Base-by-base conservation (phyloP, 2,888 invertebrate species). In the Sepioteuthis lessoniana region DNA sequence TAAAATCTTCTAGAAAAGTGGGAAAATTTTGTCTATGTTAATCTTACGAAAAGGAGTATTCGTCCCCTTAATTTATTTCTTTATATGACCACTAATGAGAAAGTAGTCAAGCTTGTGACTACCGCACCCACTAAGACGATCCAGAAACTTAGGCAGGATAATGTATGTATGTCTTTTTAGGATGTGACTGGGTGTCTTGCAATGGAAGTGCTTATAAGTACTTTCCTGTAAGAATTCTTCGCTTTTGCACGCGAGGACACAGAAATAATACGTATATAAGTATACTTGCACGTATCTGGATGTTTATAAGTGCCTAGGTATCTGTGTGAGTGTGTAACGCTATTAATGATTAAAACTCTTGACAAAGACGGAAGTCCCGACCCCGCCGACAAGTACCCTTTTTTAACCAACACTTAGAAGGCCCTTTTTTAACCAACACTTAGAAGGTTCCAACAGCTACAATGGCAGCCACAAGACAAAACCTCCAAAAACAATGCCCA, bases 261-360 rank as follows among this genome's bases (percentile, higher is more conserved):
- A 21, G 25, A 55, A 25, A 55, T 55, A 21, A 76, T n/a, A 76
- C 76, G 13, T 35, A 35, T 60, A 31, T 28, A 60, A 7, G 31
- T 60, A 10, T 60, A 31, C 31, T 25, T 31, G 60, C 28, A 28
- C 60, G 28, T 28, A 60, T 55, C 21, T 55, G 28, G 21, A 55
- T 25, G 28, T 25, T 5, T 25, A 5, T 55, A 28, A 55, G 76
- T n/a, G n/a, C n/a, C 3, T 76, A 13, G n/a, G 76, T 76, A 13
- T 76, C n/a, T 76, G 76, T 76, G 76, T 76, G 16, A 31, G 76
- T 76, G 76, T n/a, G 16, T 76, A n/a, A n/a, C n/a, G 31, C 76
- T n/a, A 76, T 76, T 76, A 76, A 76, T 76, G 76, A 76, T 76
- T n/a, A 76, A 76, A n/a, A n/a, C 76, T 16, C 76, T 76, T 76